A percentile compares a stretch with the other conserved stretches of the same genome.
Conservation (phyloP, 2,797 vertebrate species). For the Hozukius guyotensis region DNA sequence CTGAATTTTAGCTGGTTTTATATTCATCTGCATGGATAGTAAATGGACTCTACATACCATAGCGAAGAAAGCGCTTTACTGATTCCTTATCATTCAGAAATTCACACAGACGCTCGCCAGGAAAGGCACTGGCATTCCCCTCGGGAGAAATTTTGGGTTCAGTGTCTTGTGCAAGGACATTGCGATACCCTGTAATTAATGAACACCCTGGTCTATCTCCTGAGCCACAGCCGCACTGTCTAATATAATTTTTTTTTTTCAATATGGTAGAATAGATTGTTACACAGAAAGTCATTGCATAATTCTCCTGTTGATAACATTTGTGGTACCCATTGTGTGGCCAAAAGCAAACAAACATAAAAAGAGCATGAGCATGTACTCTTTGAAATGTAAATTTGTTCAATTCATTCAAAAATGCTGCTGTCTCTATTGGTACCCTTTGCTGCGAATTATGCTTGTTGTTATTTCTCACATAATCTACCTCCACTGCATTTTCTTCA, state of each 20-base stretch:
- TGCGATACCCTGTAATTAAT: not conserved
- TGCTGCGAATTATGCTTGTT: not conserved
- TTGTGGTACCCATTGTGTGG: not conserved
- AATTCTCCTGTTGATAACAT: not conserved
- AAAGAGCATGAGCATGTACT: not conserved
- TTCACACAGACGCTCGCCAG: too few relatives aligned
- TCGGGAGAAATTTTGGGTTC: too few relatives aligned
- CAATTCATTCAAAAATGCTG: not conserved
- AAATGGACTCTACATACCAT: too few relatives aligned
- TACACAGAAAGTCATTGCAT: not conserved
- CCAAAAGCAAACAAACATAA: not conserved
- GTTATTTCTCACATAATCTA: not conserved
- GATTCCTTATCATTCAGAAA: too few relatives aligned
- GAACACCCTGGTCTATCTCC: not conserved
- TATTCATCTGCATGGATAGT: too few relatives aligned
- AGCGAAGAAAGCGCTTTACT: too few relatives aligned
- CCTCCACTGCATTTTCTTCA: not conserved
- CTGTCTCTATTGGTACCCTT: not conserved
- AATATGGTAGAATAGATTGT: not conserved
- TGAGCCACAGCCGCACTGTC: not conserved
- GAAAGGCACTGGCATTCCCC: too few relatives aligned
- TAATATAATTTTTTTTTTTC: not conserved
- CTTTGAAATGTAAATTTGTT: not conserved
- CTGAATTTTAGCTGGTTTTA: too few relatives aligned
- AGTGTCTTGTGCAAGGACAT: too few relatives aligned